Conservation (phyloP, 2,113 vertebrate genomes). For the Misgurnus anguillicaudatus region DNA sequence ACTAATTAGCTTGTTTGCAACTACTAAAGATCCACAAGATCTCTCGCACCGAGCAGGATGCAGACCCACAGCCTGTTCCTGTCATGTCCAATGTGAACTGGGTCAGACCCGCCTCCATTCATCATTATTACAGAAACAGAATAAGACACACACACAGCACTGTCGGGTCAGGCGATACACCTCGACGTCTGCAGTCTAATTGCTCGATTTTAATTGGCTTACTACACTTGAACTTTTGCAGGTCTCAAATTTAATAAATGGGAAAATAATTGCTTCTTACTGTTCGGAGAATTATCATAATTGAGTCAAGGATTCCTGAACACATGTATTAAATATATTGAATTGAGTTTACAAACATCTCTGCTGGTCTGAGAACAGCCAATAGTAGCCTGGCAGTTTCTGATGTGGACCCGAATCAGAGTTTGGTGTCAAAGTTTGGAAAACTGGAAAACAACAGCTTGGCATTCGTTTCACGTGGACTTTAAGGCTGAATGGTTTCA, state of each 20-base stretch:
- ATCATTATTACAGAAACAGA: background rate
- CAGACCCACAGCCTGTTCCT: conserved; percentile 1
- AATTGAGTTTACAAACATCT: background rate
- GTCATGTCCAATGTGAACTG: conserved; percentile 1
- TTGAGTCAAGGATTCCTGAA: conserved; percentile 47
- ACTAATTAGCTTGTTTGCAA: conserved; percentile 1
- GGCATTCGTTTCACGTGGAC: no score
- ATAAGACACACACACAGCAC: background rate
- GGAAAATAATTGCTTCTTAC: conserved; percentile 56
- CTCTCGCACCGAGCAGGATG: background rate
- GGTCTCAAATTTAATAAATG: conserved; percentile 53
- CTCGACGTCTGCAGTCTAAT: background rate
- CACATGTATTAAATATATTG: background rate
- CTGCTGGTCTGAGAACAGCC: background rate
- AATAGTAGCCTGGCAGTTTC: background rate
- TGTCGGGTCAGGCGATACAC: background rate
- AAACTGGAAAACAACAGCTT: no score
- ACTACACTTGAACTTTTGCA: background rate
- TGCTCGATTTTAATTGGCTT: background rate
- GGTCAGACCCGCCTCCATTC: background rate
- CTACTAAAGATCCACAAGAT: background rate
- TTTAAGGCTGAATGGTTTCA: no score
- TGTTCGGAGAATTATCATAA: conserved; percentile 52
- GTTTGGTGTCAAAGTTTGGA: background rate
- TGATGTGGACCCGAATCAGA: background rate